Conservation (phyloP, 1,140 invertebrate genomes). For the Drosophila santomea region DNA sequence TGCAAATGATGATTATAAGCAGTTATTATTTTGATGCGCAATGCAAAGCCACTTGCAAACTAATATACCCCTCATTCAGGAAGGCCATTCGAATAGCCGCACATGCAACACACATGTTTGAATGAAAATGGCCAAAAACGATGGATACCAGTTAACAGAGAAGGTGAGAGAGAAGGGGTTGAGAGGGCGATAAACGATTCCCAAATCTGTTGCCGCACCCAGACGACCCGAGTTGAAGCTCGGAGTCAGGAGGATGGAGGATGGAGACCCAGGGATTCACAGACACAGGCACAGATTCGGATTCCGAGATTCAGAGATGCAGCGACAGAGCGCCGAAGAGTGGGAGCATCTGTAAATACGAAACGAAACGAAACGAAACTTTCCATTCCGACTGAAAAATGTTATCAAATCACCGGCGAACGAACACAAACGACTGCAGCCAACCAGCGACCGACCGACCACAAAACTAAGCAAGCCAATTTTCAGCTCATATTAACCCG, state of each 20-base stretch:
- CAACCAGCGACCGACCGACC: conserved; percentile 58
- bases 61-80: conserved; percentile 17
- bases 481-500: conserved; percentile 84
- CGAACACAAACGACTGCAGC: conserved; percentile 67
- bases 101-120: conserved; percentile 42
- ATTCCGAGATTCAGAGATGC: conserved; percentile 13
- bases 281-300: conserved; percentile 3
- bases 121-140: conserved; percentile 41
- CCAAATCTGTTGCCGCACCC: conserved; percentile 53
- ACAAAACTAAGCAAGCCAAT: conserved; percentile 83
- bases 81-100: conserved; percentile 9
- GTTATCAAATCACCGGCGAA: conserved; percentile 79
- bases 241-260: conserved; percentile 1
- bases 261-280: conserved; percentile 2
- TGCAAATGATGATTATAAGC: neutral
- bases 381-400: conserved; percentile 80
- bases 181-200: conserved; percentile 44
- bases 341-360: conserved; percentile 50
- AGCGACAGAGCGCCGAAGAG: conserved; percentile 20
- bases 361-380: conserved; percentile 60
- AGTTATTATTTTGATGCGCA: neutral
- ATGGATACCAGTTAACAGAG: conserved; percentile 45
- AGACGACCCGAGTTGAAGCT: conserved; percentile 22
- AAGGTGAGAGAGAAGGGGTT: neutral
- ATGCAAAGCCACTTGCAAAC: conserved; percentile 1